Evolutionary conservation across 2,888 invertebrate genomes (phyloP).

Genomic region (Tiliacea citrago): DNA sequence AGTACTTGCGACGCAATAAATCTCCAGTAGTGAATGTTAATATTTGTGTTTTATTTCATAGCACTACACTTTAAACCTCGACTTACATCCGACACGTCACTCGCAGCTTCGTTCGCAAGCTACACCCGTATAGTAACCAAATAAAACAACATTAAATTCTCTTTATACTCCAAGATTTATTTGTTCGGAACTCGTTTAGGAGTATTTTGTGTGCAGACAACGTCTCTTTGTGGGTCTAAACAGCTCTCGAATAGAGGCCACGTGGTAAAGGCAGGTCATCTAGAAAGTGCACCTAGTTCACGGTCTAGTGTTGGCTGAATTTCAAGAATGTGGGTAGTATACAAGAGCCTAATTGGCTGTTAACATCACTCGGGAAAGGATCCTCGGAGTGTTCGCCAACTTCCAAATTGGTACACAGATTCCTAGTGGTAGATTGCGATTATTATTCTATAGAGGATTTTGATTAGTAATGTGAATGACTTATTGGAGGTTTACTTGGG

Average conservation of each 20-base stretch:
- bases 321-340: conserved; percentile 45
- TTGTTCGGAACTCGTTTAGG: conserved; percentile 51
- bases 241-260: conserved; percentile 41
- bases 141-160: conserved; percentile 26
- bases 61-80: background rate
- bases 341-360: background rate
- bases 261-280: conserved; percentile 34
- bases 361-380: background rate
- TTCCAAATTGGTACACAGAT: background rate
- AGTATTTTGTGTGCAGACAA: conserved; percentile 55
- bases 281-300: conserved; percentile 51
- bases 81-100: too few relatives aligned
- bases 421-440: background rate
- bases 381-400: background rate
- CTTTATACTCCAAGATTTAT: conserved; percentile 42
- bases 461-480: background rate
- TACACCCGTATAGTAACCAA: background rate
- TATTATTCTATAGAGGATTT: background rate
- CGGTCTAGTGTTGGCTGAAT: conserved; percentile 43
- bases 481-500: background rate
- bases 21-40: background rate
- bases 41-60: background rate
- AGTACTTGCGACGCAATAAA: background rate
- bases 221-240: conserved; percentile 47
- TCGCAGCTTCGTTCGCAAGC: background rate